Percentiles rank a stretch among this genome's conserved stretches.
Evolutionary conservation across 1,140 invertebrate species (phyloP).

Genomic region (Pogonognathellus flavescens): DNA sequence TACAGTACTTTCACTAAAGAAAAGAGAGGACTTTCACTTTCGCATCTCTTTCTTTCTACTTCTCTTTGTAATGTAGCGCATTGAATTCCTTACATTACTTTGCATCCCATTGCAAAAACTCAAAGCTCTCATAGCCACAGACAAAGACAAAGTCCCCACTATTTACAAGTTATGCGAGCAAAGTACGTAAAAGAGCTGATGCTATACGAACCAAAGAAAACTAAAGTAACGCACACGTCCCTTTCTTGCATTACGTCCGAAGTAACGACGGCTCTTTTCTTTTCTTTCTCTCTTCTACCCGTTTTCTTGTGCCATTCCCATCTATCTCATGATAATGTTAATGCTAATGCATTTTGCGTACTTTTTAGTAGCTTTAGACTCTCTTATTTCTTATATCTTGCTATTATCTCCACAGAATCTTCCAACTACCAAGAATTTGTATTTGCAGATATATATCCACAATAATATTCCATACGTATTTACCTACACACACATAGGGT

Average conservation of each 20-base stretch:
- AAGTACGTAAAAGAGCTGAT: constrained; percentile 25
- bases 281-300: not conserved
- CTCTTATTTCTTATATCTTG: not conserved
- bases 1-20: constrained; percentile 33
- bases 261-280: not conserved
- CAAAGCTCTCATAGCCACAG: not conserved
- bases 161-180: constrained; percentile 20
- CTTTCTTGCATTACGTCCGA: not conserved
- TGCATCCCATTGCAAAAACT: constrained; percentile 35
- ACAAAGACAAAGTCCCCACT: constrained; percentile 45
- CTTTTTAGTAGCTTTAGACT: constrained; percentile 28
- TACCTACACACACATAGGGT: no score
- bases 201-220: not conserved
- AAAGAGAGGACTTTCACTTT: constrained; percentile 35
- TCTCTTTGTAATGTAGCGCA: constrained; percentile 14
- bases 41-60: constrained; percentile 42
- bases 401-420: not conserved
- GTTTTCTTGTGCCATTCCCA: constrained; percentile 10
- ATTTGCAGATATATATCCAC: not conserved
- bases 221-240: not conserved
- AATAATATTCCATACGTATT: not conserved
- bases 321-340: constrained; percentile 51
- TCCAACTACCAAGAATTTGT: not conserved
- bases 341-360: constrained; percentile 51
- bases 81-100: constrained; percentile 34